Evolutionary conservation across 2,113 vertebrate genomes (phyloP).

Genomic region (Irena cyanogastra): DNA sequence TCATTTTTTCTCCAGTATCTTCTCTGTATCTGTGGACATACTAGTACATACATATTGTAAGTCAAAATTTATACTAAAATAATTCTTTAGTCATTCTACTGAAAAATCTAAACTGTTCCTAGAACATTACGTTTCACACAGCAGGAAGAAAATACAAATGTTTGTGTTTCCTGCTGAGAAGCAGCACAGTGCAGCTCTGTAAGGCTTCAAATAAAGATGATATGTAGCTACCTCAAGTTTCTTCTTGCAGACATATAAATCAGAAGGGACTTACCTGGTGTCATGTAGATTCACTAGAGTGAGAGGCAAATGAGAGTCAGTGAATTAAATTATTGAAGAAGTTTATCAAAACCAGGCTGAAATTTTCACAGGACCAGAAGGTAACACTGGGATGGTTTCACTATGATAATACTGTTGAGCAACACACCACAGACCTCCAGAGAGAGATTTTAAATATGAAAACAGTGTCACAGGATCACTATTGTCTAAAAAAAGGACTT

Average conservation of each 20-base stretch:
- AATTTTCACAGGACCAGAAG: neutral
- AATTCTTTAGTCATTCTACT: neutral
- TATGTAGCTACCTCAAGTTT: neutral
- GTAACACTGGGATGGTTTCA: neutral
- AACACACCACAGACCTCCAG: neutral
- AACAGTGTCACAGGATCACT: neutral
- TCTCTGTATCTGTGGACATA: neutral
- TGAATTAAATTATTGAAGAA: conserved; percentile 31
- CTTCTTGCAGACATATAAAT: neutral
- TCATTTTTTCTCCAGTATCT: neutral
- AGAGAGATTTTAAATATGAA: neutral
- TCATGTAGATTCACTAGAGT: neutral
- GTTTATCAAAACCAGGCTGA: neutral
- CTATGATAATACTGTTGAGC: neutral
- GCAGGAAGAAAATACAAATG: neutral
- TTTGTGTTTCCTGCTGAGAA: neutral
- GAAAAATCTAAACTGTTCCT: neutral
- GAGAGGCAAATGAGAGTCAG: neutral
- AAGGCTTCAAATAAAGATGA: conserved; percentile 7
- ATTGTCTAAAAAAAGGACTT: neutral
- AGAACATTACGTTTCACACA: neutral
- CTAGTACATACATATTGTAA: neutral
- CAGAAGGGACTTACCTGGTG: neutral
- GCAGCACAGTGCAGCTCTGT: neutral
- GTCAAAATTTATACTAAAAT: neutral